A percentile compares a stretch with the other conserved stretches of the same genome.
These are phyloP conservation scores for Teleiodes luculella DNA, from an alignment of 2,888 invertebrate genomes.

Conservation along the genomic window DNA sequence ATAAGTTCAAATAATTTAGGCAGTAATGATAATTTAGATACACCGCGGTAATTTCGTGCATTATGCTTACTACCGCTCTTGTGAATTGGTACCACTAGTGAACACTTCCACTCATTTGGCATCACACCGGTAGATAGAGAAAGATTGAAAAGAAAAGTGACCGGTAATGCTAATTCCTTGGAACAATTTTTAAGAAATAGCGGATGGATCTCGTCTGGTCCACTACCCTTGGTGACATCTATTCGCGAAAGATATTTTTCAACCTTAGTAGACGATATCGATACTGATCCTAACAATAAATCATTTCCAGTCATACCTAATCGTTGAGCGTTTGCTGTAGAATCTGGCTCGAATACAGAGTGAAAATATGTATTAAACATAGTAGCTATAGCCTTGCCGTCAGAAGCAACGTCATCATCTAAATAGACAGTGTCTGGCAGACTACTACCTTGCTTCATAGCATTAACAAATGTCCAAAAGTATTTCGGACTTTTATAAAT, in stretches of 20 bases:
- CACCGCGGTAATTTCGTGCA: conserved; percentile 15
- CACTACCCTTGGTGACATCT: conserved; percentile 1
- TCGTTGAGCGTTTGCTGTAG: neutral
- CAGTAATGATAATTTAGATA: conserved; percentile 14
- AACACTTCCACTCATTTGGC: conserved; percentile 12
- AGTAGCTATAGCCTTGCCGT: neutral
- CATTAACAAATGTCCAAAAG: neutral
- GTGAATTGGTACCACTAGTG: conserved; percentile 13
- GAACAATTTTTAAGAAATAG: neutral
- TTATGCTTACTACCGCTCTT: conserved; percentile 14
- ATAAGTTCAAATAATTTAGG: conserved; percentile 17
- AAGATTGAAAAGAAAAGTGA: conserved; percentile 4
- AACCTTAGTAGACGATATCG: neutral
- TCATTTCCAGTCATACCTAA: neutral
- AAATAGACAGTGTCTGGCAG: neutral
- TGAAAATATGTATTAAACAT: neutral
- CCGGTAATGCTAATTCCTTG: neutral
- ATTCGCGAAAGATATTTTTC: conserved; percentile 4
- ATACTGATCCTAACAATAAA: neutral
- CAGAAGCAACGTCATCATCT: neutral
- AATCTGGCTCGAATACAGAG: neutral
- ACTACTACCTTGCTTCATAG: neutral
- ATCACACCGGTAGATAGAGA: conserved; percentile 9
- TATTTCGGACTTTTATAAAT: neutral
- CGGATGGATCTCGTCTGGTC: conserved; percentile 6